A percentile compares a stretch with the other conserved stretches of the same genome.
phyloP scores from a whole-genome alignment of 1,140 invertebrate species.

The Drosophila repletoides region DNA sequence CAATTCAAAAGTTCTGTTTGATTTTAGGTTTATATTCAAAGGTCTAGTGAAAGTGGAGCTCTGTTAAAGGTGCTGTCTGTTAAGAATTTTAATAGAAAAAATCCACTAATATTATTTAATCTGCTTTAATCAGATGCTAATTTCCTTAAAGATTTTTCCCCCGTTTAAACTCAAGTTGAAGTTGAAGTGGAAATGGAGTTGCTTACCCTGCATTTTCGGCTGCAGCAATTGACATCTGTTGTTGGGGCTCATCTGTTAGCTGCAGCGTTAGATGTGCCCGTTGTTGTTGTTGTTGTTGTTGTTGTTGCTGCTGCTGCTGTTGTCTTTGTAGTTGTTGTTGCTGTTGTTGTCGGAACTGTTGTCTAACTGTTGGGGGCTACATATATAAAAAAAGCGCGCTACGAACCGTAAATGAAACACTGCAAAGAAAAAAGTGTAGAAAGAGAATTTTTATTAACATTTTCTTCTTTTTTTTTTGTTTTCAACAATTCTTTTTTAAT shows the following conservation, averaged over 20 bases:
- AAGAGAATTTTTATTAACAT: constrained; percentile 59
- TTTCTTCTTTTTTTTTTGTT: no score
- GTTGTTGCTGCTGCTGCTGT: constrained; percentile 9
- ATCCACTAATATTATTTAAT: no score
- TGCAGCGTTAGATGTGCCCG: constrained; percentile 81
- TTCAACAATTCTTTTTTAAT: constrained; percentile 40
- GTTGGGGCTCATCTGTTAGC: constrained; percentile 83
- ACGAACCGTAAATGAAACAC: constrained; percentile 70
- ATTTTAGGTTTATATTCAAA: no score
- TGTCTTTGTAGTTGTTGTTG: constrained; percentile 7
- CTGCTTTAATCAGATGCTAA: no score
- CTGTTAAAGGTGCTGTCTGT: no score
- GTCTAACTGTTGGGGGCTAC: constrained; percentile 35
- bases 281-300: constrained; percentile 39
- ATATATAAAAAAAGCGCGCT: constrained; percentile 54
- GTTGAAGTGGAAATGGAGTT: no score
- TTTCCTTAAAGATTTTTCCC: no score
- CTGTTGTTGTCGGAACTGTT: constrained; percentile 39
- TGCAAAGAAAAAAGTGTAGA: constrained; percentile 37
- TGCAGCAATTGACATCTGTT: constrained; percentile 85
- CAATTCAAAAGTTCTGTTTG: no score
- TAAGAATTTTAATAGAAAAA: no score
- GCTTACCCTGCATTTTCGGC: constrained; percentile 86
- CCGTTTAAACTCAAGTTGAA: no score
- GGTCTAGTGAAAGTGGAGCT: no score